phyloP scores from a whole-genome alignment of 2,888 invertebrate genomes.

The Perizoma affinitatum region DNA sequence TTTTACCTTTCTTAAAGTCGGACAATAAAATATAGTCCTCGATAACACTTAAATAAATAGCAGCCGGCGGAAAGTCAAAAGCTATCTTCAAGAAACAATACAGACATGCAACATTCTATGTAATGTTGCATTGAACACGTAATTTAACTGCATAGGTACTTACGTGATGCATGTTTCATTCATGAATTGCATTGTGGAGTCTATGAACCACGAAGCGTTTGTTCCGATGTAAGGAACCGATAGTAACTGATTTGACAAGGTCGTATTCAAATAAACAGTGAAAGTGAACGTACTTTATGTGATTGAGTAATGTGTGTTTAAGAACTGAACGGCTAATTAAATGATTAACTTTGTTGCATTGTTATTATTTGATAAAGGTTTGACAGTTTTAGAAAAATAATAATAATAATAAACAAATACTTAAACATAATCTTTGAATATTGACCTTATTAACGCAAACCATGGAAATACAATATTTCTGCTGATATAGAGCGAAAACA shows the following conservation, averaged over 20 bases:
- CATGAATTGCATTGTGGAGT: constrained; percentile 21
- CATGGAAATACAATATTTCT: background rate
- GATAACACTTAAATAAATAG: too few species aligned
- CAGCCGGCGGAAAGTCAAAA: too few species aligned
- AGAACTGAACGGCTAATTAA: constrained; percentile 8
- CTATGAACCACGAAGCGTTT: constrained; percentile 15
- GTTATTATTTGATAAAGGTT: too few species aligned
- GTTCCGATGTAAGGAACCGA: constrained; percentile 16
- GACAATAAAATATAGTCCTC: too few species aligned
- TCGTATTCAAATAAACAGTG: constrained; percentile 26
- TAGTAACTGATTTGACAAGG: constrained; percentile 32
- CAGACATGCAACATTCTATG: constrained; percentile 1
- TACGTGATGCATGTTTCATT: constrained; percentile 31
- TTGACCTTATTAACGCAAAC: background rate
- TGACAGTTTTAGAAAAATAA: too few species aligned
- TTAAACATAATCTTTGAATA: too few species aligned
- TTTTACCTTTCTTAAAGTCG: too few species aligned
- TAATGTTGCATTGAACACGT: background rate
- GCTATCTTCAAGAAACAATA: too few species aligned
- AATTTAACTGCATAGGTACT: constrained; percentile 12
- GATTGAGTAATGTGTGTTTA: constrained; percentile 10
- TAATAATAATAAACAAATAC: too few species aligned
- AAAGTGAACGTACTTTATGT: constrained; percentile 29
- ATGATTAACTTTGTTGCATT: too few species aligned
- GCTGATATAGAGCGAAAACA: constrained; percentile 16